phyloP scores from a whole-genome alignment of 2,888 invertebrate species.

The Chymomyza fuscimana region DNA sequence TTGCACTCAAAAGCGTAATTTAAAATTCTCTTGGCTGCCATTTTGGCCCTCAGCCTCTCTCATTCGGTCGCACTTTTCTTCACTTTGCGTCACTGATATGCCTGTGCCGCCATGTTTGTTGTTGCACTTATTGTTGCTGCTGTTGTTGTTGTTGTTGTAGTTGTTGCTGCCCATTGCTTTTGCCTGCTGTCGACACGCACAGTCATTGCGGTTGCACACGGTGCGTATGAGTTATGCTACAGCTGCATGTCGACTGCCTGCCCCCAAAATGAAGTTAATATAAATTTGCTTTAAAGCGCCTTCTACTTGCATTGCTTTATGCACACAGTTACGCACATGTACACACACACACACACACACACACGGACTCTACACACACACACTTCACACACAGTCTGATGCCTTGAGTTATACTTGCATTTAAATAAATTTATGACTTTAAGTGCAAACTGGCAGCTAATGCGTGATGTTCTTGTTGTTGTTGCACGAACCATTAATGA shows the following conservation, averaged over 20 bases:
- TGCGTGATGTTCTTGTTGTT: conserved; percentile 58
- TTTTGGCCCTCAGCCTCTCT: conserved; percentile 31
- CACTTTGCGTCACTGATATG: conserved; percentile 58
- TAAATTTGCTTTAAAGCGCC: conserved; percentile 62
- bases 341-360: not conserved
- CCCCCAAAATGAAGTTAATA: conserved; percentile 64
- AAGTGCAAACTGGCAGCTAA: conserved; percentile 71
- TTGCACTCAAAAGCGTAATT: conserved; percentile 71
- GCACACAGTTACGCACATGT: conserved; percentile 1
- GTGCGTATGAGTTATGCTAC: conserved; percentile 69
- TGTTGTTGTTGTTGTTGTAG: conserved; percentile 30
- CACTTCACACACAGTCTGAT: not conserved
- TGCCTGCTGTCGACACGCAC: conserved; percentile 39
- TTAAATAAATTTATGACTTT: conserved; percentile 72
- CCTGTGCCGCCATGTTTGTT: conserved; percentile 13
- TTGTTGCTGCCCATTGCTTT: conserved; percentile 30
- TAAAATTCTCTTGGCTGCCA: conserved; percentile 73
- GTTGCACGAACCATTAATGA: conserved; percentile 32
- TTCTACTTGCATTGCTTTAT: conserved; percentile 18
- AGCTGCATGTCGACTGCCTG: conserved; percentile 50
- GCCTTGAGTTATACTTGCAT: conserved; percentile 40
- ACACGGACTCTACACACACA: conserved; percentile 15
- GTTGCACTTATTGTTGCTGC: conserved; percentile 25
- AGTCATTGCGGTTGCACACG: conserved; percentile 54
- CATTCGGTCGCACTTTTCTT: conserved; percentile 44